Conservation (phyloP, 2,113 vertebrate species). For the Malurus melanocephalus region DNA sequence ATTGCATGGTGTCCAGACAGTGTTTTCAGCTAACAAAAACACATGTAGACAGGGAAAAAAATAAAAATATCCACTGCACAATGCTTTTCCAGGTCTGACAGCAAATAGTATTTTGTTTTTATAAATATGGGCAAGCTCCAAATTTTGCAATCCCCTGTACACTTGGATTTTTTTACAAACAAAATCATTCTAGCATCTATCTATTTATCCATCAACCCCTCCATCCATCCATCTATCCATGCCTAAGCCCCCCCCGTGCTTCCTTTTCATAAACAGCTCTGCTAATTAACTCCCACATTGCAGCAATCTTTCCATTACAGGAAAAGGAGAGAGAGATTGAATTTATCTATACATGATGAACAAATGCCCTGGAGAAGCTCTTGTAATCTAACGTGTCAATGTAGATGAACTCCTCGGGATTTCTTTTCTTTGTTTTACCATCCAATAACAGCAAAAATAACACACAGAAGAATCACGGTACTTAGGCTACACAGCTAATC, state of each 20-base stretch:
- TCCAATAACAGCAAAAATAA: conserved; percentile 45
- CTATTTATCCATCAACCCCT: not conserved
- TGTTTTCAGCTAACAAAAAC: not conserved
- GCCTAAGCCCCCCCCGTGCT: not conserved
- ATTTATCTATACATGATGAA: conserved; percentile 65
- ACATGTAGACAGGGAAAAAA: not conserved
- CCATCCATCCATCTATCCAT: not conserved
- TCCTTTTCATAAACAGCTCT: conserved; percentile 55
- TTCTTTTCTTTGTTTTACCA: conserved; percentile 56
- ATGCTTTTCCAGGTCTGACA: not conserved
- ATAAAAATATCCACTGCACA: not conserved
- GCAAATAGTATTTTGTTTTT: not conserved
- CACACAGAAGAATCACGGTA: not conserved
- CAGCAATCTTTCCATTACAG: conserved; percentile 28
- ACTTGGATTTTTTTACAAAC: not conserved
- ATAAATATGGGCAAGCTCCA: not conserved
- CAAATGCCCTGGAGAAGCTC: conserved; percentile 59
- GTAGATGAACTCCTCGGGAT: conserved; percentile 57
- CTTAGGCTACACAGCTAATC: conserved; percentile 25
- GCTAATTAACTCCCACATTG: conserved; percentile 63
- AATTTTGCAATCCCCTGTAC: not conserved
- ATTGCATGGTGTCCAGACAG: not conserved
- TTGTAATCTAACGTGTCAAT: conserved; percentile 47
- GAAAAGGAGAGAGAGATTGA: conserved; percentile 42
- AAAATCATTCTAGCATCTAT: not conserved